Percentiles rank a stretch among this genome's conserved stretches.
phyloP scores from a whole-genome alignment of 1,140 invertebrate species.

The Meloidogyne floridensis region DNA sequence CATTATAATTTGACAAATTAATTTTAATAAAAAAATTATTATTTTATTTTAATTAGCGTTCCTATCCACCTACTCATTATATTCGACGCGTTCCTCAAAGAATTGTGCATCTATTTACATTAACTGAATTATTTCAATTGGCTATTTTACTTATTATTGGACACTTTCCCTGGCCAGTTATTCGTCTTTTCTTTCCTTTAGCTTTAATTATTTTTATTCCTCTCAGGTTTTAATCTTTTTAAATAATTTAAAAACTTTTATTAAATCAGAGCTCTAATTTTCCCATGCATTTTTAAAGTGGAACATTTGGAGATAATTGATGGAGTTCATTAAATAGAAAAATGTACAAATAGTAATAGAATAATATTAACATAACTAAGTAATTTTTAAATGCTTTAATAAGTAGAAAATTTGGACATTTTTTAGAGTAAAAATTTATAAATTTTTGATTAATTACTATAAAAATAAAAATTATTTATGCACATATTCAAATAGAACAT shows the following conservation, averaged over 20 bases:
- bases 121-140: slow-evolving; percentile 67
- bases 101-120: slow-evolving; percentile 68
- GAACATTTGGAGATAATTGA: slow-evolving; percentile 67
- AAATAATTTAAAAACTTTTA: background rate
- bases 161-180: slow-evolving; percentile 66
- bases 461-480: no score
- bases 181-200: slow-evolving; percentile 68
- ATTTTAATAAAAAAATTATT: slow-evolving; percentile 3
- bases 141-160: slow-evolving; percentile 67
- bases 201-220: slow-evolving; percentile 68
- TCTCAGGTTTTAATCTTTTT: slow-evolving; percentile 61
- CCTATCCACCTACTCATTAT: slow-evolving; percentile 69
- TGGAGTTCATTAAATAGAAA: slow-evolving; percentile 39
- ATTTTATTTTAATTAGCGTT: slow-evolving; percentile 60
- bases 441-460: no score
- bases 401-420: no score
- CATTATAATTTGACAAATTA: background rate
- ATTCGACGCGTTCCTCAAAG: slow-evolving; percentile 68
- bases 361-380: no score
- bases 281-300: slow-evolving; percentile 66
- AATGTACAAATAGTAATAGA: no score
- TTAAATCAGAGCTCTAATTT: slow-evolving; percentile 54
- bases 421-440: no score
- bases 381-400: no score
- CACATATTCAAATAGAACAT: no score